phyloP scores from a whole-genome alignment of 2,113 vertebrate species.

The Cyanoramphus novaezelandiae region DNA sequence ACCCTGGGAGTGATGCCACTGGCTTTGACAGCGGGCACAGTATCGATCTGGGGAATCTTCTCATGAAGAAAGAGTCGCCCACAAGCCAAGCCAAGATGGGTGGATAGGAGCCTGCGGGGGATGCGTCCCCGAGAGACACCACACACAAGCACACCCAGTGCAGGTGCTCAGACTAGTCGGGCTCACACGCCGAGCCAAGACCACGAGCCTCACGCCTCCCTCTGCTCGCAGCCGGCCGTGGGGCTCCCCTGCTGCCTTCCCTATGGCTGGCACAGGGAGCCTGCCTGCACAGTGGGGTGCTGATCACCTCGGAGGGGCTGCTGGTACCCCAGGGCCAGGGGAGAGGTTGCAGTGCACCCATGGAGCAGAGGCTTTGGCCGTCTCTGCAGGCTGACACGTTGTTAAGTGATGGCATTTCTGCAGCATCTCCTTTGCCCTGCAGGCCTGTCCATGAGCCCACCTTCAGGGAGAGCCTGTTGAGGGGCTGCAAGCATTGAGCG shows the following conservation, averaged over 20 bases:
- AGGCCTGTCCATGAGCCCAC: not conserved
- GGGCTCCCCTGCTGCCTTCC: not conserved
- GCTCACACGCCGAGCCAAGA: not conserved
- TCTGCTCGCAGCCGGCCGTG: rapidly evolving
- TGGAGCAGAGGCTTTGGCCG: not conserved
- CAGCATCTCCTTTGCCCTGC: not conserved
- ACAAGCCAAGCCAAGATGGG: not conserved
- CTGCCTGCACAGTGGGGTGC: not conserved
- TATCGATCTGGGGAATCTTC: not conserved
- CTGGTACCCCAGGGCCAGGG: not conserved
- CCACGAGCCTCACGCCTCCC: not conserved
- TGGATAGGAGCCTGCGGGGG: slow-evolving; percentile 13
- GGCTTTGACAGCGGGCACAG: not conserved
- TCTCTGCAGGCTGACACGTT: not conserved
- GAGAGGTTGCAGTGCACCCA: rapidly evolving
- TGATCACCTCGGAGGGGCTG: rapidly evolving
- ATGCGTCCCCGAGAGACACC: not conserved
- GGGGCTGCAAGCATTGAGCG: not conserved
- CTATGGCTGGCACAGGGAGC: not conserved
- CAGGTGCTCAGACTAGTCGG: slow-evolving; percentile 5
- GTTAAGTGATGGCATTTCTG: not conserved
- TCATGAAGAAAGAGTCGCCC: not conserved
- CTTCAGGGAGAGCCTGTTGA: not conserved
- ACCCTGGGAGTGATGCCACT: not conserved
- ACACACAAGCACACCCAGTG: not conserved